Evolutionary conservation across 2,888 invertebrate genomes (phyloP).

Genomic region (Tipula confusa): DNA sequence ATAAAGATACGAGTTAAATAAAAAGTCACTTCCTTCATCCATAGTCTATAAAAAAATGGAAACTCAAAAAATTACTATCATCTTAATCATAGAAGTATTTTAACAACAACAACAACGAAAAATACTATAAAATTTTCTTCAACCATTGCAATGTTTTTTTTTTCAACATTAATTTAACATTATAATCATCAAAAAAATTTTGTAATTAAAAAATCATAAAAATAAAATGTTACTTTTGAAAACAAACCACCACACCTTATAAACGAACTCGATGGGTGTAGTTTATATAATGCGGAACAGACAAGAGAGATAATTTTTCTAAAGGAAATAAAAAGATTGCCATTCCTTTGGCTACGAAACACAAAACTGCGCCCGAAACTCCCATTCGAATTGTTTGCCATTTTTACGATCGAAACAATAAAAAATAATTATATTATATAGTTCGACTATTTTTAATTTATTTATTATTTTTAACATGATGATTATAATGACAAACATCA

Average conservation of each 20-base stretch:
- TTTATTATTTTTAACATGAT: slow-evolving; percentile 3
- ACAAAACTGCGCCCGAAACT: neutral
- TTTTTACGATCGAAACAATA: neutral
- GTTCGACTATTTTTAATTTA: neutral
- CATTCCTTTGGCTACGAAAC: neutral
- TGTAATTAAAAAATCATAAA: slow-evolving; percentile 25
- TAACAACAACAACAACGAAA: too few species aligned
- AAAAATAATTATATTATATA: slow-evolving; percentile 21
- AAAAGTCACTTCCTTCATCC: neutral
- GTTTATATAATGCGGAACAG: neutral
- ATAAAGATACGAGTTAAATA: too few species aligned
- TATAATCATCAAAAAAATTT: neutral
- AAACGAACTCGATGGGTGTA: neutral
- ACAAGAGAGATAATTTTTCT: slow-evolving; percentile 10
- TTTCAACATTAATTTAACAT: neutral
- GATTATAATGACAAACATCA: slow-evolving; percentile 12
- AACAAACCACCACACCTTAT: slow-evolving; percentile 20
- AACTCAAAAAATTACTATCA: neutral
- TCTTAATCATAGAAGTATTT: slow-evolving; percentile 7
- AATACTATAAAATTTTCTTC: neutral
- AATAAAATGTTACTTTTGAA: neutral
- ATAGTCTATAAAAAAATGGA: neutral
- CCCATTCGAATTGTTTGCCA: neutral
- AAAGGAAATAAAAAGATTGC: neutral
- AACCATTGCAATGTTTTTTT: neutral